Evolutionary conservation across 2,888 invertebrate species (phyloP).

Genomic region (Ichneumoninae sp.): DNA sequence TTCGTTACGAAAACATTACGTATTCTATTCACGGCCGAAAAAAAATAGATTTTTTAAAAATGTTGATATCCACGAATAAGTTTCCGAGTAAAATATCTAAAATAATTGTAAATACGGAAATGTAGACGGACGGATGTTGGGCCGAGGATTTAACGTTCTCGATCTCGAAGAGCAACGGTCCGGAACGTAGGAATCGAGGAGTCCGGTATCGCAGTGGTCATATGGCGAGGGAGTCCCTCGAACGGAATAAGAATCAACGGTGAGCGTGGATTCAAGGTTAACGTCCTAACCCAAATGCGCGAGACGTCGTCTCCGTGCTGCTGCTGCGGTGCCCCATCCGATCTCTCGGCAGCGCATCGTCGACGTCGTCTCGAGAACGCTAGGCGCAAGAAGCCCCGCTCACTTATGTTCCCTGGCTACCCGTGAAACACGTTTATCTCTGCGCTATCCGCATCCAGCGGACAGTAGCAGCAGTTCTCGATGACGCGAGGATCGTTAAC

Average conservation of each 20-base stretch:
- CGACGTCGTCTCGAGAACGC: constrained; percentile 1
- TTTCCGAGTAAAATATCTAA: too few relatives aligned
- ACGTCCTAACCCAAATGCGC: constrained; percentile 60
- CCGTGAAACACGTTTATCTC: constrained; percentile 44
- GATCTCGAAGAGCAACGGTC: constrained; percentile 28
- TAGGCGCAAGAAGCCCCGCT: background rate
- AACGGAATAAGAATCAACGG: constrained; percentile 23
- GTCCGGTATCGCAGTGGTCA: constrained; percentile 13
- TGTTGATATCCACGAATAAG: background rate
- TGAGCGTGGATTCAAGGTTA: constrained; percentile 50
- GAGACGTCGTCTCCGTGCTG: constrained; percentile 36
- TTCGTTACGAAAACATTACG: too few relatives aligned
- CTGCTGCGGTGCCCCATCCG: constrained; percentile 10
- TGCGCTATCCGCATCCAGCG: constrained; percentile 42
- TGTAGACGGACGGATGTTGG: background rate
- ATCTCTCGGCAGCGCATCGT: constrained; percentile 17
- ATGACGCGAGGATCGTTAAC: constrained; percentile 81
- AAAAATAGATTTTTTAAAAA: too few relatives aligned
- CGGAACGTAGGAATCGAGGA: constrained; percentile 5
- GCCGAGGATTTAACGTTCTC: background rate
- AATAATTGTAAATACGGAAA: background rate
- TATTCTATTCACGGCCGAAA: too few relatives aligned
- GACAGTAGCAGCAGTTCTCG: constrained; percentile 51
- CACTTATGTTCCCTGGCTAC: background rate
- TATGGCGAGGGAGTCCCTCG: constrained; percentile 39